Evolutionary conservation across 2,888 invertebrate species (phyloP), one percentile per base, ranked within the genome.

Genomic region (Cosmia trapezina): DNA sequence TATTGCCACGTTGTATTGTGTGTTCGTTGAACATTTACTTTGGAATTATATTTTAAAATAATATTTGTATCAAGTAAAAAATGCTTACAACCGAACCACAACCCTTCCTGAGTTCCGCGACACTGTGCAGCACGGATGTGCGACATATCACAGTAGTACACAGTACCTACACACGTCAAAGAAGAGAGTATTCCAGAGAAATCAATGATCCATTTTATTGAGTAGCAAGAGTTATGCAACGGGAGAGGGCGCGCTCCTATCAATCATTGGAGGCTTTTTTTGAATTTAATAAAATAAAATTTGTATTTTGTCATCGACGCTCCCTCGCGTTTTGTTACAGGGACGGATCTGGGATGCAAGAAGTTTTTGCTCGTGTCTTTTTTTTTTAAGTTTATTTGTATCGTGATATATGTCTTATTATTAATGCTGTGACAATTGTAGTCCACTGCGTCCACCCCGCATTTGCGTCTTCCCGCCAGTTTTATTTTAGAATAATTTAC

Each of bases 241-340:
- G 83, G 86, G 86, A 84, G 86, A 84, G 95, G 94, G 95, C 91
- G 93, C 92, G 91, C 92, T 93, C 94, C 96, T 96, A 96, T 96
- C 96, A 96, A 96, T 96, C 96, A 96, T 96, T 92, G 94, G 85
- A 95, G 94, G 94, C 93, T 96, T 96, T 96, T 85, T 96, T 96
- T 96, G 95, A 96, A 96, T 96, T 96, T 96, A 96, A 96, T 96
- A 96, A 96, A 96, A 96, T 96, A 96, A 96, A 96, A 96, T 96
- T 96, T 96, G 96, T 96, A 96, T 96, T 96, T 96, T 96, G 96
- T 96, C 96, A 96, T 95, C 94, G 96, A 91, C 91, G 92, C 96
- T 93, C 94, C 95, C 94, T 94, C 93, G 94, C 92, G 92, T 90
- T 94, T 92, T 89, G 67, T 63, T 47, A 62, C 95, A 94, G 96